These are phyloP conservation scores for Pollenia amentaria DNA, from an alignment of 2,888 invertebrate species.

Conservation along the genomic window DNA sequence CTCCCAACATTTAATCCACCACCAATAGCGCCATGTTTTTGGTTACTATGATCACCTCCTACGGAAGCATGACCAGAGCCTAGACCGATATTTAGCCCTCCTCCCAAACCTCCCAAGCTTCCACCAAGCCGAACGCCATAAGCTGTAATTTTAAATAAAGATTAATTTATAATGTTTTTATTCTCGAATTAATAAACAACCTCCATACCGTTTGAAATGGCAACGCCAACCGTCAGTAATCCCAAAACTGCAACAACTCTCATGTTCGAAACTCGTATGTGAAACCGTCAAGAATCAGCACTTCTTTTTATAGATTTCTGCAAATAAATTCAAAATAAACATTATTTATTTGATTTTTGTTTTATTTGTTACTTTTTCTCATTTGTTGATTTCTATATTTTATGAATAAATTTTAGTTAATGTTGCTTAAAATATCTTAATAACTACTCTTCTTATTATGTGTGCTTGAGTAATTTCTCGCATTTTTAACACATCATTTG, in stretches of 20 bases:
- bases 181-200: background rate
- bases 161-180: background rate
- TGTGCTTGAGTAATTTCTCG: background rate
- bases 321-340: conserved; percentile 32
- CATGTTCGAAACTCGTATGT: conserved; percentile 72
- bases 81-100: conserved; percentile 49
- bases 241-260: conserved; percentile 67
- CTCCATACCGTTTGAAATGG: conserved; percentile 66
- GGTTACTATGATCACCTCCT: conserved; percentile 1
- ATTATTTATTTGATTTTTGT: conserved; percentile 9
- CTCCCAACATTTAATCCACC: conserved; percentile 8
- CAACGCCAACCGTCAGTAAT: conserved; percentile 60
- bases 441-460: conserved; percentile 31
- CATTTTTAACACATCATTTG: conserved; percentile 40
- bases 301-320: conserved; percentile 74
- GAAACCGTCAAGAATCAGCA: background rate
- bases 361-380: conserved; percentile 35
- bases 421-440: conserved; percentile 26
- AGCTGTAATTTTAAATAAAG: conserved; percentile 48
- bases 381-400: conserved; percentile 10
- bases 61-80: conserved; percentile 37
- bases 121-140: conserved; percentile 57
- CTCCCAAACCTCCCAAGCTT: conserved; percentile 46
- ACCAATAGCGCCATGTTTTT: conserved; percentile 3
- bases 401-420: background rate